Conservation (phyloP, 2,888 invertebrate genomes). For the Mythimna ferrago region DNA sequence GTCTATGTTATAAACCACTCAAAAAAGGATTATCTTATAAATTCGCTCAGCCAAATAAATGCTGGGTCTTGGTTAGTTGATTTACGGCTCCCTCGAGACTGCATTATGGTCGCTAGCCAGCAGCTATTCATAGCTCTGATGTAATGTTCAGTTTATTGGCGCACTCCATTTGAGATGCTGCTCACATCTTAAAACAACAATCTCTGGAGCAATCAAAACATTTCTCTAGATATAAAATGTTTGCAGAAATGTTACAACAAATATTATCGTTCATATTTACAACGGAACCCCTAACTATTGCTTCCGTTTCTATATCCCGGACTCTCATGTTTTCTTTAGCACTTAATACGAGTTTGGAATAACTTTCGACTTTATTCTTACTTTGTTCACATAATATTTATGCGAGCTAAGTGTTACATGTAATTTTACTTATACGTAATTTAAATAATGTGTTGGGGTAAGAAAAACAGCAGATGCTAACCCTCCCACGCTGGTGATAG, state of each 20-base stretch:
- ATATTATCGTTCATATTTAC: slow-evolving; percentile 28
- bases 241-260: slow-evolving; percentile 24
- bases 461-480: slow-evolving; percentile 54
- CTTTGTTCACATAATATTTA: slow-evolving; percentile 49
- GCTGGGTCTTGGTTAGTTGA: slow-evolving; percentile 19
- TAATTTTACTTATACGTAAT: slow-evolving; percentile 55
- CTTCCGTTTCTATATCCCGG: slow-evolving; percentile 27
- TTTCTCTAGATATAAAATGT: slow-evolving; percentile 31
- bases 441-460: slow-evolving; percentile 55
- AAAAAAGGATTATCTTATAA: slow-evolving; percentile 2
- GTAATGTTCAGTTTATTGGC: slow-evolving; percentile 22
- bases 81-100: slow-evolving; percentile 8
- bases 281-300: slow-evolving; percentile 19
- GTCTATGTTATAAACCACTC: slow-evolving; percentile 3
- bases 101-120: slow-evolving; percentile 23
- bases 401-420: slow-evolving; percentile 52
- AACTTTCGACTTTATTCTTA: slow-evolving; percentile 48
- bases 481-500: slow-evolving; percentile 43
- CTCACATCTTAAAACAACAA: slow-evolving; percentile 45
- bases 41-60: slow-evolving; percentile 18
- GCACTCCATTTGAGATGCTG: slow-evolving; percentile 22
- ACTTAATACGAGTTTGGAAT: slow-evolving; percentile 47
- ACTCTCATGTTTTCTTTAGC: slow-evolving; percentile 34
- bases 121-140: slow-evolving; percentile 20
- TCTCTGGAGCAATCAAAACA: slow-evolving; percentile 31